Evolutionary conservation across 2,797 vertebrate genomes (phyloP), one percentile per base, ranked within the genome.

Genomic region (Halcyon leucocephala): DNA sequence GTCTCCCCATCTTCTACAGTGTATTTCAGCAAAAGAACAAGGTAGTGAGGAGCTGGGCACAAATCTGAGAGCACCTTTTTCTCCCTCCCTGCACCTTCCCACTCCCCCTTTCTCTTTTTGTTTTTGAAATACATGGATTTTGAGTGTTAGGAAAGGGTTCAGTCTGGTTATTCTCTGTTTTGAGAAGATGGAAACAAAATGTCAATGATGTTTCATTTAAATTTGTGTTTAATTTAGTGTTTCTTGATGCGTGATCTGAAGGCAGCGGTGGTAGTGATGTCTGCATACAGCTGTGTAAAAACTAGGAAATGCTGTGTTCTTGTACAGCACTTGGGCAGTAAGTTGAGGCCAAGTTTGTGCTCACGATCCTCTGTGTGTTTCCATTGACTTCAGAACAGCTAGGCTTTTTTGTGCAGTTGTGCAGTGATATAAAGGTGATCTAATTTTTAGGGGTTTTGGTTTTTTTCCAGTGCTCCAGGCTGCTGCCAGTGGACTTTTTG

Each of bases 161-260:
- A n/a, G 19, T 55, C 39, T 94, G 51, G 39, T 70, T 87, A 19
- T 29, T 80, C 39, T 82, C 21, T 48, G 14, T 71, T 79, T 71
- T 21, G 49, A 84, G 86, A 92, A 28, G 77, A 86, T 48, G 58
- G 73, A 76, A 93, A 51, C 41, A 79, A 93, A 92, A 94, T 28
- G 65, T 74, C 66, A 72, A 10, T 67, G 41, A 62, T 48, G 18
- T 72, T 91, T 72, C 49, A 51, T 86, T 93, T 70, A 67, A 89
- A 64, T 89, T 80, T 46, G 52, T 20, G 14, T 82, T 93, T 82
- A 49, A 89, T 93, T 89, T 89, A 44, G 37, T 46, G 73, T 76
- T 83, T 46, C 70, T 83, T 76, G 82, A 37, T 81, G 77, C 58
- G 77, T 60, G 80, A 60, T 79, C 12, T 2, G n/a, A 48, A 71